phyloP scores from a whole-genome alignment of 2,888 invertebrate genomes.

The Anoplius nigerrimus region DNA sequence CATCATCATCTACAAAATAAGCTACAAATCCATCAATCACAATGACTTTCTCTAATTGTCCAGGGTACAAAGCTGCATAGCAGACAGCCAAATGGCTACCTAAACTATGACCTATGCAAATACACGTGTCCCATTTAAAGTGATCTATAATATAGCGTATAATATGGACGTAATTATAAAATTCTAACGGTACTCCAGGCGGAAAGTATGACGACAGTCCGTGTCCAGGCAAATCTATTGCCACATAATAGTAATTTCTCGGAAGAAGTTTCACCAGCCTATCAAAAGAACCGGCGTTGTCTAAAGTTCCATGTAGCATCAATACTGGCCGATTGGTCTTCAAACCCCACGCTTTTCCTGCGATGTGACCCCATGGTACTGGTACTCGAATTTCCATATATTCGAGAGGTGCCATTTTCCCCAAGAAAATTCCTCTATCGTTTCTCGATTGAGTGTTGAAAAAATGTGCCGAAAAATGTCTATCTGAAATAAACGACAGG shows the following conservation, averaged over 20 bases:
- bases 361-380: constrained; percentile 79
- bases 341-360: constrained; percentile 74
- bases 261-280: constrained; percentile 71
- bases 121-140: constrained; percentile 72
- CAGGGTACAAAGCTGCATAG: constrained; percentile 73
- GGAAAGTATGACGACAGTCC: constrained; percentile 74
- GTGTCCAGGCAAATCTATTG: constrained; percentile 76
- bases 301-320: constrained; percentile 71
- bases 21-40: constrained; percentile 73
- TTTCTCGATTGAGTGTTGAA: too few relatives aligned
- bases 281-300: constrained; percentile 75
- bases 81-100: constrained; percentile 76
- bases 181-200: constrained; percentile 68
- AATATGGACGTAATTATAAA: constrained; percentile 65
- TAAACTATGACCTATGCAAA: constrained; percentile 75
- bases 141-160: constrained; percentile 67
- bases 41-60: constrained; percentile 73
- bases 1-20: constrained; percentile 46
- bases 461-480: too few relatives aligned
- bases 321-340: constrained; percentile 58
- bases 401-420: background rate
- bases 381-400: constrained; percentile 73
- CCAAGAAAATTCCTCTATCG: too few relatives aligned
- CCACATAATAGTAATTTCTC: constrained; percentile 68
- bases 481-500: too few relatives aligned